Evolutionary conservation across 1,140 invertebrate genomes (phyloP), one percentile per base, ranked within the genome.

Genomic region (Bursaphelenchus mucronatus): DNA sequence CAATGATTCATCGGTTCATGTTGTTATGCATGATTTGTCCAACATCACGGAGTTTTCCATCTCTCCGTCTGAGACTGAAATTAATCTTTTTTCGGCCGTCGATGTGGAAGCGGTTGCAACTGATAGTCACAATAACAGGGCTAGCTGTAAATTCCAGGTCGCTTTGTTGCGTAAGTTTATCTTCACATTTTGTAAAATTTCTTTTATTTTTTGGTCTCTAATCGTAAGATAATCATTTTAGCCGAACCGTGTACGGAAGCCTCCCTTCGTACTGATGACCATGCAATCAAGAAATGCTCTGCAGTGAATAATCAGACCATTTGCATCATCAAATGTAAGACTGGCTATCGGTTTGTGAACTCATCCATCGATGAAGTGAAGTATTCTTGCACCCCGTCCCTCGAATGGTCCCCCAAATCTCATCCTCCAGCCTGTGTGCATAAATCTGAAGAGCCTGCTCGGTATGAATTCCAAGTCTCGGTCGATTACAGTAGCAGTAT

Each of bases 211-310:
- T 15, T 21, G 40, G 81, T 83, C 64, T 71, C 30, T 13, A n/a
- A n/a, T n/a, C n/a, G n/a, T n/a, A 67, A 70, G n/a, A 43, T 63
- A 63, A 21, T 89, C 0, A 89, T 92, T 4, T 90, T 94, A 86
- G 90, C 93, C 3, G 91, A 91, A 2, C 89, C 90, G 13, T 97
- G 93, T 79, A 91, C 92, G 0, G 89, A 92, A 76, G 94, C 91
- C 91, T 91, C 95, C 81, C 78, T 96, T 1, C 88, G 88, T 80
- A 86, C 89, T 17, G 92, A 93, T 40, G 30, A 73, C 2, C 89
- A 94, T 82, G 92, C 92, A 45, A 89, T 87, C 59, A 83, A 94
- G 0, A 91, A 92, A 75, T 96, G 93, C 76, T 82, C 90, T 11
- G 87, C 91, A 62, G 67, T 68, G 8, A 65, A 70, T 13, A 87